Conservation (phyloP, 2,113 vertebrate species). For the Tringa solitaria region DNA sequence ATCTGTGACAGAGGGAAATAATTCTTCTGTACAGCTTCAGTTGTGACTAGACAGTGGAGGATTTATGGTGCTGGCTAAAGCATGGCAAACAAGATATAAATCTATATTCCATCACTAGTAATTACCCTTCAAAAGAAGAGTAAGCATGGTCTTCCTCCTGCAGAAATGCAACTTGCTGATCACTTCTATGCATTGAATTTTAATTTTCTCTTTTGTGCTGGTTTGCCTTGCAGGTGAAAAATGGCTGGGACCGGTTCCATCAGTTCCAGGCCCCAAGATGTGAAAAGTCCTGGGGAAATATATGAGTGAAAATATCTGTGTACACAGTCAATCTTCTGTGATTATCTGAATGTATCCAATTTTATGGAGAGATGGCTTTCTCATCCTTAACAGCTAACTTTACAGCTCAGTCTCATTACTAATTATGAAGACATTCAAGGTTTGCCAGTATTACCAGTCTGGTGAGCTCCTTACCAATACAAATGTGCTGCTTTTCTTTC, state of each 20-base stretch:
- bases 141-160: neutral
- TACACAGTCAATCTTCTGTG: neutral
- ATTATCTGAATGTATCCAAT: neutral
- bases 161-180: neutral
- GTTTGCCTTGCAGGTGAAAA: constrained; percentile 71
- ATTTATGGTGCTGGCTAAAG: neutral
- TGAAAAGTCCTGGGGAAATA: neutral
- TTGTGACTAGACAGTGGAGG: neutral
- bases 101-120: neutral
- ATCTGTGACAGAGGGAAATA: neutral
- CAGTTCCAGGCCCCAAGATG: constrained; percentile 28
- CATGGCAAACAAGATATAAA: neutral
- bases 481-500: neutral
- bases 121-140: neutral
- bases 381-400: neutral
- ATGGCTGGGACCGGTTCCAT: constrained; percentile 75
- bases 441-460: neutral
- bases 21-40: neutral
- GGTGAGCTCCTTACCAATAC: neutral
- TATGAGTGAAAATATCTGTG: neutral
- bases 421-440: neutral
- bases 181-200: neutral
- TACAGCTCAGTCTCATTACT: neutral
- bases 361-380: neutral
- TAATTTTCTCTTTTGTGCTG: neutral